These are phyloP conservation scores for Hesperia comma DNA, from an alignment of 2,888 invertebrate genomes.

Conservation along the genomic window DNA sequence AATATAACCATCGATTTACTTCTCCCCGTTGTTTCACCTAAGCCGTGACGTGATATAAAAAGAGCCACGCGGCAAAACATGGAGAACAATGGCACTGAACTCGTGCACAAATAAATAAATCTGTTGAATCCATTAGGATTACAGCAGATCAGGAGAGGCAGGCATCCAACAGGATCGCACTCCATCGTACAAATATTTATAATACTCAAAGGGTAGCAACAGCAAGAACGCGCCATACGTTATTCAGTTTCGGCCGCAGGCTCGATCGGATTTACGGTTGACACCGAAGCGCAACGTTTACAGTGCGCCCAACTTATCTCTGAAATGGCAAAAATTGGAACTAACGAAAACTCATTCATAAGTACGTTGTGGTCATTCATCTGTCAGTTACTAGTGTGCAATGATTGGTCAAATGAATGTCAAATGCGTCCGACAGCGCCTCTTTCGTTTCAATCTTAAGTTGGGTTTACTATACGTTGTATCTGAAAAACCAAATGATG, in stretches of 20 bases:
- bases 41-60: neutral
- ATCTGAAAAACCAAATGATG: too few species aligned
- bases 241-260: slow-evolving; percentile 24
- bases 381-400: too few species aligned
- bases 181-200: slow-evolving; percentile 36
- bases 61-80: slow-evolving; percentile 14
- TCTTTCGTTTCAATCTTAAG: too few species aligned
- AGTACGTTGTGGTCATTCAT: too few species aligned
- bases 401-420: too few species aligned
- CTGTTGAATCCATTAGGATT: slow-evolving; percentile 36
- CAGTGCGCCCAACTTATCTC: too few species aligned
- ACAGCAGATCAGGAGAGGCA: slow-evolving; percentile 34
- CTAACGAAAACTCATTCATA: too few species aligned
- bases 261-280: neutral
- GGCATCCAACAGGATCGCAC: slow-evolving; percentile 20
- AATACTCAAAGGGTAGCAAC: slow-evolving; percentile 22
- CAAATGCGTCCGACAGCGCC: too few species aligned
- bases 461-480: too few species aligned
- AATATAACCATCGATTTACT: neutral
- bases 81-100: slow-evolving; percentile 5
- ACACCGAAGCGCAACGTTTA: slow-evolving; percentile 11
- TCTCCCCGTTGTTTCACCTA: neutral
- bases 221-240: slow-evolving; percentile 17
- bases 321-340: too few species aligned
- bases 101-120: slow-evolving; percentile 36